Evolutionary conservation across 2,888 invertebrate species (phyloP), one percentile per base, ranked within the genome.

Genomic region (Cryptocephalus moraei): DNA sequence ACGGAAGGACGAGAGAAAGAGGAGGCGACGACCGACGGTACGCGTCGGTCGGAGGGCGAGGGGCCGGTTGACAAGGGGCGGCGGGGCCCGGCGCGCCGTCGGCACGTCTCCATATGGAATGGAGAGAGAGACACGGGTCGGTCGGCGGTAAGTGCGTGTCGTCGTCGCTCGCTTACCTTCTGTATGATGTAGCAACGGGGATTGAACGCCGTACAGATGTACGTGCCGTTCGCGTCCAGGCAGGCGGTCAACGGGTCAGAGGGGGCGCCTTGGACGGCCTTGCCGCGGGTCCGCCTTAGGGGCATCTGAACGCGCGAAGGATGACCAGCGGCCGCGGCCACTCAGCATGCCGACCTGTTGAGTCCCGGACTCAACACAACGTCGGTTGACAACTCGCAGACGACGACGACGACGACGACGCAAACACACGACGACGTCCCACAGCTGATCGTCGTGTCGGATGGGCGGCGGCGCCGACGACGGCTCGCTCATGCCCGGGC

Each of bases 101-200:
- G 13, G 12, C 41, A 9, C 31, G 12, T 8, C 31, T 43, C 43
- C 43, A 43, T 43, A 43, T 43, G 43, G 43, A 36, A 39, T 22
- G 9, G 12, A 14, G 34, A 22, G 22, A 22, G 2, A 6, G n/a
- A n/a, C n/a, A n/a, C n/a, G n/a, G n/a, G n/a, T n/a, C n/a, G n/a
- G n/a, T n/a, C n/a, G n/a, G n/a, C n/a, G n/a, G n/a, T n/a, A n/a
- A n/a, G n/a, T n/a, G n/a, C n/a, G n/a, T n/a, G n/a, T n/a, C n/a
- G n/a, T n/a, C n/a, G n/a, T n/a, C n/a, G n/a, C n/a, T 22, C 33
- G 46, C 69, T 66, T 68, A 81, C 81, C 78, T 80, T 80, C 61
- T 80, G 79, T 46, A 80, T 79, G 61, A 80, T 77, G 68, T 75
- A 81, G 68, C 79, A 80, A 49, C 80, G 70, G 32, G 80, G 79